Evolutionary conservation across 2,113 vertebrate species (phyloP), one percentile per base, ranked within the genome.

Genomic region (Pseudorectes ferrugineus): DNA sequence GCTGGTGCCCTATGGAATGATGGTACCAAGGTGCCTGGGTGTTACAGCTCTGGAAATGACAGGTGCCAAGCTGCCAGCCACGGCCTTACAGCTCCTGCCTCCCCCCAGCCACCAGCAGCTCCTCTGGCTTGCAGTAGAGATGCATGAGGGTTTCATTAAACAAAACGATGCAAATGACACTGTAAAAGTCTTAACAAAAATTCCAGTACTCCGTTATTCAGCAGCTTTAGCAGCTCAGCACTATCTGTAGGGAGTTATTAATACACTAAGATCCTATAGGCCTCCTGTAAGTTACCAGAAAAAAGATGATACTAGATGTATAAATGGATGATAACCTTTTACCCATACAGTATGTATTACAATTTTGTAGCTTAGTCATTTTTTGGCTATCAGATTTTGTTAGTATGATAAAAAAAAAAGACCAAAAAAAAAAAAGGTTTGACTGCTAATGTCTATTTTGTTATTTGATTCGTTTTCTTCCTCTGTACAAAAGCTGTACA

Each of bases 341-440:
- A 89, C 94, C 85, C 95, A 16, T 76, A 85, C 87, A 82, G 67
- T 97, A 93, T 95, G 93, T 97, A 97, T 95, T 81, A 96, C 92
- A 88, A 89, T 97, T 97, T 97, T 97, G 96, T 97, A 97, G 97
- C 91, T 95, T 97, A 97, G 96, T 96, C 85, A 89, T 97, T 97
- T 97, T 97, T 97, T 95, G 96, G 96, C 96, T 95, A 95, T 96
- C 68, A 26, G 75, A 96, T 97, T 97, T 97, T 97, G 92, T 96
- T 95, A 95, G 96, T 93, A 96, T 20, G 92, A 95, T 92, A 93
- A 88, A 94, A 40, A 48, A 24, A 36, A 52, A 61, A 54, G 2
- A 18, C 12, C 19, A 26, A 52, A 25, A 52, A 75, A 79, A 59
- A 80, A 87, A 88, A 76, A 70, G 18, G 90, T 95, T 96, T 81